Percentiles rank a stretch among this genome's conserved stretches.
phyloP scores from a whole-genome alignment of 2,888 invertebrate species.

The Heliconius ismenius region DNA sequence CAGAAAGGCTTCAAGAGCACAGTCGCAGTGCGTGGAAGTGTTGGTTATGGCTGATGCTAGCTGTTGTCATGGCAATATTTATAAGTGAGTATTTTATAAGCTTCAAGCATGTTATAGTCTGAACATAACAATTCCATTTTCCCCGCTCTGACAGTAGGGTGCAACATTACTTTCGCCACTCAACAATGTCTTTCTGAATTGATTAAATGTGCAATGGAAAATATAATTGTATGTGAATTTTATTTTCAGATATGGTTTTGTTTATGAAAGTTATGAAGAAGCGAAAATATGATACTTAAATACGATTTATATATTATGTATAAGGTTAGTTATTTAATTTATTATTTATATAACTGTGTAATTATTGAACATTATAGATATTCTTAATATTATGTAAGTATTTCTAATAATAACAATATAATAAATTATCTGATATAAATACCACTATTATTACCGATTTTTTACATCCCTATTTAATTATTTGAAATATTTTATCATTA shows the following conservation, averaged over 20 bases:
- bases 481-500: not conserved
- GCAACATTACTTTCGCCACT: not conserved
- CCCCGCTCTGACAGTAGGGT: not conserved
- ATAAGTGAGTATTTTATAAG: slow-evolving; percentile 84
- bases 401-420: not conserved
- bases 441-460: not conserved
- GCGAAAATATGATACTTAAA: slow-evolving; percentile 64
- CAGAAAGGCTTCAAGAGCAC: slow-evolving; percentile 91
- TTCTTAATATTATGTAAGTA: not conserved
- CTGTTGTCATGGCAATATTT: slow-evolving; percentile 91
- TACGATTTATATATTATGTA: slow-evolving; percentile 26
- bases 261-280: slow-evolving; percentile 96
- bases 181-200: not conserved
- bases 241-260: slow-evolving; percentile 91
- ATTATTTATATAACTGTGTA: not conserved
- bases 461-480: not conserved
- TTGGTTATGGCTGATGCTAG: slow-evolving; percentile 96
- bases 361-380: not conserved
- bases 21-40: slow-evolving; percentile 94
- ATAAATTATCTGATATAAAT: not conserved
- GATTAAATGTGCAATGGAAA: not conserved
- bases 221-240: slow-evolving; percentile 28
- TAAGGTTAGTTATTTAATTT: slow-evolving; percentile 24
- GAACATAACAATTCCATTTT: too few species aligned
- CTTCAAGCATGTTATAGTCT: not conserved